phyloP scores from a whole-genome alignment of 2,797 vertebrate genomes.

The Hydrolagus colliei region DNA sequence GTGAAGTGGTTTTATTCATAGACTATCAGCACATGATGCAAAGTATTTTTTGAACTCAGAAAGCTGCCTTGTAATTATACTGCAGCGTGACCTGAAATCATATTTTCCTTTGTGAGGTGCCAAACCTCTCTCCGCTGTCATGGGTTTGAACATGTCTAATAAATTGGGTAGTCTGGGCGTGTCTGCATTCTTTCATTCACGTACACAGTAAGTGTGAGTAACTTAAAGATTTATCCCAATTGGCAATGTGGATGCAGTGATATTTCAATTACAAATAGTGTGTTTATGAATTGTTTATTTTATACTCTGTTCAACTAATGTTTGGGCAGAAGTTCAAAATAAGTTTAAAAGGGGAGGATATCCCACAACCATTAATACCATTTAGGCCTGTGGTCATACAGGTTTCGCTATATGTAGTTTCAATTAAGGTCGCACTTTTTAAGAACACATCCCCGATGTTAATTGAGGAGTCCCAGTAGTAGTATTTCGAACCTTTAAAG shows the following conservation, averaged over 20 bases:
- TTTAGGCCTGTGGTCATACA: too few relatives aligned
- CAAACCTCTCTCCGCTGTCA: background rate
- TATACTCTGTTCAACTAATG: background rate
- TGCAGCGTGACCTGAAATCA: background rate
- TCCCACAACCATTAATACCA: background rate
- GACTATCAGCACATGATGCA: background rate
- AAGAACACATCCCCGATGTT: too few relatives aligned
- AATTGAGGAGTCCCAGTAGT: too few relatives aligned
- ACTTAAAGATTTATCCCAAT: constrained; percentile 4
- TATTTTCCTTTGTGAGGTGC: background rate
- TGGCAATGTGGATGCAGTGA: background rate
- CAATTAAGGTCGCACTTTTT: background rate
- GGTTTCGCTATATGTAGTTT: too few relatives aligned
- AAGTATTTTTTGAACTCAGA: background rate
- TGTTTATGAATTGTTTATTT: background rate
- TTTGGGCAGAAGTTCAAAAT: background rate
- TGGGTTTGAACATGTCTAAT: constrained; percentile 9
- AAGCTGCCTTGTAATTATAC: constrained; percentile 4
- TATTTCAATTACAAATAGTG: background rate
- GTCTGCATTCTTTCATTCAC: constrained; percentile 9
- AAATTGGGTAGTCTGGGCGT: background rate
- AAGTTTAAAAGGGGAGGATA: background rate
- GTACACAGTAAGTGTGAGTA: background rate
- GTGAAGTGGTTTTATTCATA: background rate
- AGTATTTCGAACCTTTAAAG: too few relatives aligned